Conservation (phyloP, 2,113 vertebrate genomes). For the Macrotus californicus region DNA sequence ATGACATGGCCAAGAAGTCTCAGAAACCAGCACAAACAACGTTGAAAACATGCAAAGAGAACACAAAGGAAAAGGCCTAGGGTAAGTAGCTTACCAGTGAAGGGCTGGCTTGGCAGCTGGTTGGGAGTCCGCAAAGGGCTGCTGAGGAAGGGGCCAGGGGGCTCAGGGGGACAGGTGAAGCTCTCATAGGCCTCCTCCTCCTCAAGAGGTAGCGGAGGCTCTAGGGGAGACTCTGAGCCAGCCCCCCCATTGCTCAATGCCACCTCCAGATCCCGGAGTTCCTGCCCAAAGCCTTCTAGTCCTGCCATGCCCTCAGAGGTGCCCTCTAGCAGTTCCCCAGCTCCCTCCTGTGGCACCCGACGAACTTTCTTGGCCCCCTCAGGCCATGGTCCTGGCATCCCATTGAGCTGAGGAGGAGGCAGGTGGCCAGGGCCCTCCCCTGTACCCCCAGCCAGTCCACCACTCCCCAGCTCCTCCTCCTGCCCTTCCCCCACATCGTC, state of each 20-base stretch:
- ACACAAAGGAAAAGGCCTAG: constrained; percentile 32
- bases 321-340: constrained; percentile 31
- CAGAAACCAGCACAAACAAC: constrained; percentile 59
- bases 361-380: constrained; percentile 65
- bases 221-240: constrained; percentile 43
- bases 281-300: constrained; percentile 89
- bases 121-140: constrained; percentile 84
- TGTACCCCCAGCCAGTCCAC: neutral
- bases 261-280: constrained; percentile 89
- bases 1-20: constrained; percentile 51
- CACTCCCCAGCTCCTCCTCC: constrained; percentile 42
- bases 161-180: constrained; percentile 64
- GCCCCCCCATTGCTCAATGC: constrained; percentile 79
- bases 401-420: constrained; percentile 68
- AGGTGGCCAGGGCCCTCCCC: constrained; percentile 48
- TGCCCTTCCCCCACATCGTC: constrained; percentile 51
- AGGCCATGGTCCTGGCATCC: constrained; percentile 52
- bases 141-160: constrained; percentile 76
- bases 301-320: constrained; percentile 46
- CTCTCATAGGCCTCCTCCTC: constrained; percentile 80
- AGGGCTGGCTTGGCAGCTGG: constrained; percentile 86
- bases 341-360: constrained; percentile 73
- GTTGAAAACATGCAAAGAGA: constrained; percentile 56
- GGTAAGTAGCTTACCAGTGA: constrained; percentile 86
- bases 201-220: constrained; percentile 65